Conservation (phyloP, 2,113 vertebrate species). For the Aptenodytes patagonicus region DNA sequence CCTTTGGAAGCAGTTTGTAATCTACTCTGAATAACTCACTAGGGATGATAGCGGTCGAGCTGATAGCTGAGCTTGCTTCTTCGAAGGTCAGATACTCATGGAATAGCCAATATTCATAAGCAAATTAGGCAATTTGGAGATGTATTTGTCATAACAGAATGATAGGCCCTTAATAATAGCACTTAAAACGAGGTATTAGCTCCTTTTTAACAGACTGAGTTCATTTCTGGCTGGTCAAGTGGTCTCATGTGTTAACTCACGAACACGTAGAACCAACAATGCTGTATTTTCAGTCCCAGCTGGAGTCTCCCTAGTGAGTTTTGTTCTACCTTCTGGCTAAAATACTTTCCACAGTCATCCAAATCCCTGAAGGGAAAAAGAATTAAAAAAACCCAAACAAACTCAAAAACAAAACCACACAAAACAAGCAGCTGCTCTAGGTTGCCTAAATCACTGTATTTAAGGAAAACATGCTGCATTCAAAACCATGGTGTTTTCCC, state of each 20-base stretch:
- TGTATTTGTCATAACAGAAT: not conserved
- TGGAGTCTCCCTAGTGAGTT: conserved; percentile 21
- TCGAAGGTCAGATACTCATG: not conserved
- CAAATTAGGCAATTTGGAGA: not conserved
- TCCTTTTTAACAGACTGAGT: not conserved
- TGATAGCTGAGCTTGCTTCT: not conserved
- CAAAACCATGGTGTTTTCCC: not conserved
- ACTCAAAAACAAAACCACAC: not conserved
- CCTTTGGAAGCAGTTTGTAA: conserved; percentile 32
- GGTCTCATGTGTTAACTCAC: not conserved
- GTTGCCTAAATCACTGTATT: not conserved
- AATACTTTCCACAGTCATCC: conserved; percentile 1
- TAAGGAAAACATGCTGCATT: not conserved
- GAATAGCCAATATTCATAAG: not conserved
- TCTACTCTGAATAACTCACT: conserved; percentile 12
- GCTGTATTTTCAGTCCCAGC: conserved; percentile 11
- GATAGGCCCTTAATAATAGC: not conserved
- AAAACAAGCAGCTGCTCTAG: not conserved
- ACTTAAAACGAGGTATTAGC: not conserved
- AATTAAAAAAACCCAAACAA: not conserved
- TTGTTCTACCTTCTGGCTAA: conserved; percentile 37
- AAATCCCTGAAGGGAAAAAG: conserved; percentile 23
- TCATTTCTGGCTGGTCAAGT: not conserved
- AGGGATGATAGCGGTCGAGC: not conserved
- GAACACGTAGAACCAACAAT: not conserved